Base-by-base conservation (phyloP, 2,113 vertebrate species). In the Corythoichthys haematopterus region DNA sequence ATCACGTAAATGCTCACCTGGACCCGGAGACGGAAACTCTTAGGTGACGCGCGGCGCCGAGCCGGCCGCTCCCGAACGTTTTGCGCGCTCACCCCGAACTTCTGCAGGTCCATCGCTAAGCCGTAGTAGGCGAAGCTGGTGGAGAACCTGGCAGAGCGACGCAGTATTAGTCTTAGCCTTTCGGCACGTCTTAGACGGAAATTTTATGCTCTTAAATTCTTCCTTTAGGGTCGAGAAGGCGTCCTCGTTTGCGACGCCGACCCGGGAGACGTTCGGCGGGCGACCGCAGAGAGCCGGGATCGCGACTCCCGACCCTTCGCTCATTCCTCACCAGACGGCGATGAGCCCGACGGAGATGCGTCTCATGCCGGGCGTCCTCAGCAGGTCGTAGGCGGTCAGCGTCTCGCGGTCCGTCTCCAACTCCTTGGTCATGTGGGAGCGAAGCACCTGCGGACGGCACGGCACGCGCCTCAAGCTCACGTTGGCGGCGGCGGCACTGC, bases 91-190 rank as follows among this genome's bases (percentile, higher is more conserved):
- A 88, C 93, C 0, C 94, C 95, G 0, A 98, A 98, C 82, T 94
- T 94, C 77, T 98, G 96, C 59, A 98, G 86, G 66, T 98, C 95
- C 94, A 98, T 95, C 10, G 93, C 94, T 81, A 98, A 65, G 13
- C 95, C 94, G 0, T 98, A 98, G 84, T 96, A 98, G 0, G 95
- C 94, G 84, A 98, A 97, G 47, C 94, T 95, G 50, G 93, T 95
- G 51, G 94, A 92, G 84, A 92, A 92, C 91, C 91, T 92, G 71
- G 6, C 36, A 33, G n/a, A 13, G 15, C n/a, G 36, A 64, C 16
- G 64, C 28, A 67, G 11, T 11, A 1, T 43, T 43, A 43, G 40
- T 43, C 40, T 43, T 28, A 28, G 20, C 20, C 20, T 28, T 28
- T 28, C 3, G 40, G 2, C 40, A 8, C 4, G 40, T 8, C 6